phyloP scores from a whole-genome alignment of 2,797 vertebrate species.

The Alcedo atthis region DNA sequence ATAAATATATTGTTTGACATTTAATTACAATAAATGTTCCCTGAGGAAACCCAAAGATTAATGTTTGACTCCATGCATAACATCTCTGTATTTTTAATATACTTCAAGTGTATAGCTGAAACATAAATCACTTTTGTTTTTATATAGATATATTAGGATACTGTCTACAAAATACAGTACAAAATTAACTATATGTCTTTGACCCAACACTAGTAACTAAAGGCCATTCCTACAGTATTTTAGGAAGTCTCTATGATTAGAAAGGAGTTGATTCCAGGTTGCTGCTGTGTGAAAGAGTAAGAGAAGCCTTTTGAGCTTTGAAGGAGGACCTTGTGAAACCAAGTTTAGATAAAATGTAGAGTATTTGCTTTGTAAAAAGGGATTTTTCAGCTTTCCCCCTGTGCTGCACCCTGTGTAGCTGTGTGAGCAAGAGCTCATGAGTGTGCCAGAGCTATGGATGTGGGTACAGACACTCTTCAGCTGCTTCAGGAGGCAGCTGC shows the following conservation, averaged over 20 bases:
- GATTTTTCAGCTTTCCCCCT: background rate
- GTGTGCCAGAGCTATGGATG: rapidly evolving
- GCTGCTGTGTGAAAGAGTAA: background rate
- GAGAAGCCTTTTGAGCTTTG: background rate
- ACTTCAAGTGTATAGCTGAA: background rate
- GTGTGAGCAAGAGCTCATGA: background rate
- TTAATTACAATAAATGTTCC: background rate
- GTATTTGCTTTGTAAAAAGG: background rate
- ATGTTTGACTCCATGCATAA: background rate
- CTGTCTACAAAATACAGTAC: background rate
- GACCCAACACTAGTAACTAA: background rate
- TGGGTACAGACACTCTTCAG: background rate
- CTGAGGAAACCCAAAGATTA: background rate
- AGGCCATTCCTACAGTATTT: background rate
- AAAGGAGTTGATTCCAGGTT: background rate
- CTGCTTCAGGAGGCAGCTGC: background rate
- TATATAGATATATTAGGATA: background rate
- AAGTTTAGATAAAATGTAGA: background rate
- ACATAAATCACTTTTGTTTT: background rate
- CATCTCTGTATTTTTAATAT: background rate
- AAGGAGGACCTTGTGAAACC: background rate
- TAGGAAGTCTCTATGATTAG: background rate
- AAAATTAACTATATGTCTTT: background rate
- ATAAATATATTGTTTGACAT: background rate
- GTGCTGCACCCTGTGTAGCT: background rate